Evolutionary conservation across 2,888 invertebrate genomes (phyloP).

Genomic region (Nemurella pictetii): DNA sequence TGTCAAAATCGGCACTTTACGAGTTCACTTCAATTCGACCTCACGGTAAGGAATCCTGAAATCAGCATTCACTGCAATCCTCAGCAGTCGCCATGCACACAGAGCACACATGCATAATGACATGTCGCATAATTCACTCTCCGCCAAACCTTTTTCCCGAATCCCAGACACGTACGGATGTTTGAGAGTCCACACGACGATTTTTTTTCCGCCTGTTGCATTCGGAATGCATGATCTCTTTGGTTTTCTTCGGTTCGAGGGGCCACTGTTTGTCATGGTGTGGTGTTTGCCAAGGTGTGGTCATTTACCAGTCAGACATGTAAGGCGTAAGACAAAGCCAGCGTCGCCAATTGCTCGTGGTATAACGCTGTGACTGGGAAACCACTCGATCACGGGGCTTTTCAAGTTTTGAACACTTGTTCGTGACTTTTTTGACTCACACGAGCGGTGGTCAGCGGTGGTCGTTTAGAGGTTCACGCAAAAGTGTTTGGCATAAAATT

Average conservation of each 20-base stretch:
- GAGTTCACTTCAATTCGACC: too few relatives aligned
- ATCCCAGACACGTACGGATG: neutral
- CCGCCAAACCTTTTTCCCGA: neutral
- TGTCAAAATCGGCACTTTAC: too few relatives aligned
- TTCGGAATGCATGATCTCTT: neutral
- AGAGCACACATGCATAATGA: neutral
- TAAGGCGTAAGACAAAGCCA: neutral
- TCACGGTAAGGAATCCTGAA: too few relatives aligned
- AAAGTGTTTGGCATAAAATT: too few relatives aligned
- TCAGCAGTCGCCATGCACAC: too few relatives aligned
- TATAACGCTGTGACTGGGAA: too few relatives aligned
- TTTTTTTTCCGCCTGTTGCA: neutral
- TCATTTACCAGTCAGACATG: neutral
- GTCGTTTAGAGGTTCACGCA: too few relatives aligned
- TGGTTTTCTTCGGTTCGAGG: neutral
- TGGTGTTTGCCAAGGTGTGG: constrained; percentile 21
- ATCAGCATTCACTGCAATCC: too few relatives aligned
- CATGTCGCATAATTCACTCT: neutral
- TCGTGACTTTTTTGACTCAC: neutral
- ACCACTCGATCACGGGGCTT: neutral
- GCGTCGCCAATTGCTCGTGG: neutral
- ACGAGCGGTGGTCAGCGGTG: too few relatives aligned
- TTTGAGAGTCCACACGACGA: neutral
- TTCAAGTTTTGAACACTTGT: neutral
- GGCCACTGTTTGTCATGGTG: constrained; percentile 7